phyloP scores from a whole-genome alignment of 2,113 vertebrate genomes.

The Otolemur garnettii region DNA sequence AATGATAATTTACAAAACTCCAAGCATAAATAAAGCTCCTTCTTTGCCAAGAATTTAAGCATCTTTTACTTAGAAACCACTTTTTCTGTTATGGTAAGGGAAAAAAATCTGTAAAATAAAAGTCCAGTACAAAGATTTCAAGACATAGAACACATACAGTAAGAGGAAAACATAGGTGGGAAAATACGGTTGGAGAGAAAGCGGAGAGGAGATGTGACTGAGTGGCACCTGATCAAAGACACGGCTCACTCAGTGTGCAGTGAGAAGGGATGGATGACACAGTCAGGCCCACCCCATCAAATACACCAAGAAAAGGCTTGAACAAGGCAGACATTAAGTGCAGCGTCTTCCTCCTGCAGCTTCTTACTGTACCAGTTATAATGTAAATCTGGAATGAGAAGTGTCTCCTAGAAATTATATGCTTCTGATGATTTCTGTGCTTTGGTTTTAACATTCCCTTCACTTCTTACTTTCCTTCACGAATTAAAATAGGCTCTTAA shows the following conservation, averaged over 20 bases:
- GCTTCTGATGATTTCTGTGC: neutral
- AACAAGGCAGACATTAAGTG: neutral
- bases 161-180: neutral
- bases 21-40: neutral
- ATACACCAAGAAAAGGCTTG: neutral
- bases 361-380: neutral
- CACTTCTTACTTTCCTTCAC: conserved; percentile 14
- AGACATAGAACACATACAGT: neutral
- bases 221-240: too few relatives aligned
- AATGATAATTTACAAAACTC: conserved; percentile 17
- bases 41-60: neutral
- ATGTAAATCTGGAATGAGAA: neutral
- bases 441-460: neutral
- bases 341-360: neutral
- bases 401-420: neutral
- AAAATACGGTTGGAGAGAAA: neutral
- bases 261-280: too few relatives aligned
- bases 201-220: too few relatives aligned
- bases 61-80: neutral
- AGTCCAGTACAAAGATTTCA: neutral
- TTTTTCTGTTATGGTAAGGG: neutral
- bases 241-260: too few relatives aligned
- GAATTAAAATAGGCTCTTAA: neutral
- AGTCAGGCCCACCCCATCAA: neutral
- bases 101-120: neutral